phyloP scores from a whole-genome alignment of 2,113 vertebrate genomes.

The Pica pica region DNA sequence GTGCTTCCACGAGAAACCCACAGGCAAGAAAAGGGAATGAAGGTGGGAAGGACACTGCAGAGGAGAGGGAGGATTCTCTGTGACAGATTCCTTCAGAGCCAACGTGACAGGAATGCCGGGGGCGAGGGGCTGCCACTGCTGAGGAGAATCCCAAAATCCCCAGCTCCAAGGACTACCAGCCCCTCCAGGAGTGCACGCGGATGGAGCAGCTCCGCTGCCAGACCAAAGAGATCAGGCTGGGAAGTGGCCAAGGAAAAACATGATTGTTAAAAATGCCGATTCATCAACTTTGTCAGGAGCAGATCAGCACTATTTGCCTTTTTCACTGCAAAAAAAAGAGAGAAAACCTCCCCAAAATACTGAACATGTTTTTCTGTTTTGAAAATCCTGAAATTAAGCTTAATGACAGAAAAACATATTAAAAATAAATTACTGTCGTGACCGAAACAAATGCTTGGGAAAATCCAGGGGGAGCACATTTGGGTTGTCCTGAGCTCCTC shows the following conservation, averaged over 20 bases:
- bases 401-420: constrained; percentile 28
- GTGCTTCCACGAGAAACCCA: background rate
- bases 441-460: background rate
- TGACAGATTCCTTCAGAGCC: accelerated
- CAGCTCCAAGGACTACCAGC: accelerated
- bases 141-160: background rate
- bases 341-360: background rate
- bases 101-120: accelerated
- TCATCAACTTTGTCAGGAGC: constrained; percentile 7
- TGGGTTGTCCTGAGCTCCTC: background rate
- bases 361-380: background rate
- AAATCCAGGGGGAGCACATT: background rate
- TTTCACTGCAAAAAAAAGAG: background rate
- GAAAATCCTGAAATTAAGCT: background rate
- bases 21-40: background rate
- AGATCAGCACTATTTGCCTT: background rate
- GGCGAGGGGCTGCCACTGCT: accelerated
- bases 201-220: background rate
- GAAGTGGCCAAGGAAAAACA: background rate
- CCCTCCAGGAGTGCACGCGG: background rate
- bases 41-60: background rate
- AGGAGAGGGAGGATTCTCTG: background rate
- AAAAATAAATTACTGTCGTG: background rate
- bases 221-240: background rate
- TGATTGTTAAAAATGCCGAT: background rate